These are phyloP conservation scores for Acholoe squamosa DNA, from an alignment of 2,888 invertebrate genomes.

Conservation along the genomic window DNA sequence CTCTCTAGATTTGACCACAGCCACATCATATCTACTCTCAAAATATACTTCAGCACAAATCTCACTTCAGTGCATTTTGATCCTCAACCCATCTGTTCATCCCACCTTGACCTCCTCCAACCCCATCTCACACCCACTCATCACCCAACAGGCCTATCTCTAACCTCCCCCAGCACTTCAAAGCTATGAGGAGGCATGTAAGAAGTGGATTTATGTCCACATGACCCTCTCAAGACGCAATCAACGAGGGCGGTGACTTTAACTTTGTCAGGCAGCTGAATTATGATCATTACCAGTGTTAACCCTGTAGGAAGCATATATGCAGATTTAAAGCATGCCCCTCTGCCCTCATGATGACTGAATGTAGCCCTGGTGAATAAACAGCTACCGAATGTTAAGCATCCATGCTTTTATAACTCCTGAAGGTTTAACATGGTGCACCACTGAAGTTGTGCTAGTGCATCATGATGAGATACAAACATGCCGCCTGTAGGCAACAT, in stretches of 20 bases:
- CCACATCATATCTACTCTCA: neutral
- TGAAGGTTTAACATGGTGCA: too few relatives aligned
- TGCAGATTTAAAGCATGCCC: constrained; percentile 27
- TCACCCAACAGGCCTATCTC: neutral
- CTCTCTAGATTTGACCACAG: neutral
- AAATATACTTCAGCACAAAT: neutral
- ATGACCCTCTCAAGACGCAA: neutral
- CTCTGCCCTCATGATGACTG: too few relatives aligned
- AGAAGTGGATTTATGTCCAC: constrained; percentile 22
- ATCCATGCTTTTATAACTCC: neutral
- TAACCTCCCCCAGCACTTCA: neutral
- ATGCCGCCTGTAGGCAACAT: too few relatives aligned
- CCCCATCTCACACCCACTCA: neutral
- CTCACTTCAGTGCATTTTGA: neutral
- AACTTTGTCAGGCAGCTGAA: neutral
- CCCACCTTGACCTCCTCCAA: neutral
- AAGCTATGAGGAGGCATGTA: neutral
- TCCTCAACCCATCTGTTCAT: neutral
- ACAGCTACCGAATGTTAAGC: neutral
- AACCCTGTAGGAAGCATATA: too few relatives aligned
- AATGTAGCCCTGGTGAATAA: too few relatives aligned
- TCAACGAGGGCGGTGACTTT: neutral
- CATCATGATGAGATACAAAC: too few relatives aligned
- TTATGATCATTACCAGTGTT: constrained; percentile 37
- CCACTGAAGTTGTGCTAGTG: too few relatives aligned